Conservation (phyloP, 2,113 vertebrate genomes). For the Platysteira castanea region DNA sequence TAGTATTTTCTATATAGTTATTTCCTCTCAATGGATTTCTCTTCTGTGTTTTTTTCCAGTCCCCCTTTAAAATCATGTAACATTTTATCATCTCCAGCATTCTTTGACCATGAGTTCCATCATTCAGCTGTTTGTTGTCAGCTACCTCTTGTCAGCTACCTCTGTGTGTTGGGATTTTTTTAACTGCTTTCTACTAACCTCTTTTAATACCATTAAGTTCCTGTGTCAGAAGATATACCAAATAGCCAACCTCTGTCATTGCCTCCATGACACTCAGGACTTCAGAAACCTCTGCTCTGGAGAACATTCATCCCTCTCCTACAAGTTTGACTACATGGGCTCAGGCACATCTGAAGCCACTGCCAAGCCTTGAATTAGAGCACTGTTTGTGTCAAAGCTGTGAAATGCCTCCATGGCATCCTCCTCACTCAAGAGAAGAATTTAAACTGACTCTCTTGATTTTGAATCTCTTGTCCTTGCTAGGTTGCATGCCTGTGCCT, state of each 20-base stretch:
- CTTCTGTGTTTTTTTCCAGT: neutral
- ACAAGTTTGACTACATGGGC: fast-evolving
- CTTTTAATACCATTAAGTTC: neutral
- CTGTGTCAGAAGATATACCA: neutral
- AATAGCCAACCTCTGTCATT: neutral
- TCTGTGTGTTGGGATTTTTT: neutral
- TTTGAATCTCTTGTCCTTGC: neutral
- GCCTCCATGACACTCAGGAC: neutral
- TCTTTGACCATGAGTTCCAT: neutral
- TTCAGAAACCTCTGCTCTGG: neutral
- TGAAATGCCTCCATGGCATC: neutral
- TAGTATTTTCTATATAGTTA: neutral
- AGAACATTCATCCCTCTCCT: neutral
- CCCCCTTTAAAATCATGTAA: neutral
- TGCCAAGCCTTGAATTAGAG: neutral
- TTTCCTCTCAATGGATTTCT: neutral
- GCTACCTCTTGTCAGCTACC: neutral
- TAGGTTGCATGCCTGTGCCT: neutral
- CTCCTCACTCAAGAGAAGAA: neutral
- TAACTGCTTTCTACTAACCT: neutral
- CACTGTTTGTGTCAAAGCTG: neutral
- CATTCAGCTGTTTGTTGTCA: neutral
- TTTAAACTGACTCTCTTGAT: neutral
- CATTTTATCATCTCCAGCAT: neutral
- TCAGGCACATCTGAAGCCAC: neutral